Conservation (phyloP, 2,113 vertebrate species). For the Connochaetes taurinus region DNA sequence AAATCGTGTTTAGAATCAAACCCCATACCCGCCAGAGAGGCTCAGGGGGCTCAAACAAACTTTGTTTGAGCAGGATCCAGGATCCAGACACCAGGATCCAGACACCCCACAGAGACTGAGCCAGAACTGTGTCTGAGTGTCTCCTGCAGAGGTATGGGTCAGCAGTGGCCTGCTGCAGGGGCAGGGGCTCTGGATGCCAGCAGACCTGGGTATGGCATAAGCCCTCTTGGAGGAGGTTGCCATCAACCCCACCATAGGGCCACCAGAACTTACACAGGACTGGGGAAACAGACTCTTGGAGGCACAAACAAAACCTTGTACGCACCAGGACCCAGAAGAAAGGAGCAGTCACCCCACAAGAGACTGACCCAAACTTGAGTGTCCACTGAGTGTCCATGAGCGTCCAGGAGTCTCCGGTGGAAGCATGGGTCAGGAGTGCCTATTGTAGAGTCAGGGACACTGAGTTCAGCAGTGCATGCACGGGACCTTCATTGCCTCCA, state of each 20-base stretch:
- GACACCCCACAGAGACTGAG: not conserved
- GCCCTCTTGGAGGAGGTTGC: accelerated
- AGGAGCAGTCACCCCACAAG: not conserved
- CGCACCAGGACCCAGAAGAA: not conserved
- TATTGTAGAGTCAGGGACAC: not conserved
- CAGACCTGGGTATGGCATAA: not conserved
- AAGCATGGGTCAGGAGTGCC: not conserved
- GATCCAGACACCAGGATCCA: not conserved
- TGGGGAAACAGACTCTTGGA: not conserved
- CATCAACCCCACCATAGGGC: not conserved
- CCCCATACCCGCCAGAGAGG: not conserved
- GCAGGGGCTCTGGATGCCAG: not conserved
- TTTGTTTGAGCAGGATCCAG: not conserved
- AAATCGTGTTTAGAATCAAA: not conserved
- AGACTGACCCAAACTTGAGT: not conserved
- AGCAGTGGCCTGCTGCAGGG: not conserved
- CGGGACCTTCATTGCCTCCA: not conserved
- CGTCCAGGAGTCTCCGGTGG: not conserved
- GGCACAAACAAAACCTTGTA: not conserved
- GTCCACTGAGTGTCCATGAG: not conserved
- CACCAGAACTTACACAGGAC: not conserved
- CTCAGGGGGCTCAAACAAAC: not conserved
- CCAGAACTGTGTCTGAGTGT: not conserved
- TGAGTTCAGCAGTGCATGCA: not conserved
- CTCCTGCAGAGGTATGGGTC: not conserved